Evolutionary conservation across 23 tunicate genomes (phyloP), one percentile per base, ranked within the genome.

Genomic region (Ascidia mentula): DNA sequence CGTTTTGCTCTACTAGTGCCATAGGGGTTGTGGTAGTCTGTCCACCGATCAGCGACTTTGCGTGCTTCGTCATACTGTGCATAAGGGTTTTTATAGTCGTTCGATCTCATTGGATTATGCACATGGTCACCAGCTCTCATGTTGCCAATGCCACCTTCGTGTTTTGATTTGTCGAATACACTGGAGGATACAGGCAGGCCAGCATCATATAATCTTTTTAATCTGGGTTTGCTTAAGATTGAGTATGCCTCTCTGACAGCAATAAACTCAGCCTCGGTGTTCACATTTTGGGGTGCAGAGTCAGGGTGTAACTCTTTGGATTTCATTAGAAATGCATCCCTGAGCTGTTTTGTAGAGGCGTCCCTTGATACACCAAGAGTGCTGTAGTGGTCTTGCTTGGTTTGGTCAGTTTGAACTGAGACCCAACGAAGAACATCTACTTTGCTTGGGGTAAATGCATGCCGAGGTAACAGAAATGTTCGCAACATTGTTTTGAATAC

Each of bases 291-390:
- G 61, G 42, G 5, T 18, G 84, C 17, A 0, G 80, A 18, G 73
- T 86, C 90, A 15, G 90, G 90, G 33, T 86, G 90, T 7, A 86
- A 61, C 15, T 33, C 53, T 32, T 86, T 86, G 26, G 90, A 86
- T 61, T 69, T 73, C 74, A 72, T 60, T 6, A 86, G 22, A 73
- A 46, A 86, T 0, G 90, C 46, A 28, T 42, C 75, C 26, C 75
- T 69, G 1, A 86, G 71, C 73, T 86, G 84, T 18, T 79, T 45
- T 35, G n/a, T 60, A 24, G 84, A 45, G 24, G 84, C 79, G 34
- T 38, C 26, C 13, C 72, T 74, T 37, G 72, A n/a, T 7, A 86
- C 75, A 17, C 74, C 75, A 45, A 86, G 59, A 3, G 73, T 45
- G 5, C 35, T 45, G 32, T 82, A 82, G 46, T 60, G 31, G 26